Evolutionary conservation across 2,888 invertebrate genomes (phyloP), one percentile per base, ranked within the genome.

Genomic region (Meteorus colon): DNA sequence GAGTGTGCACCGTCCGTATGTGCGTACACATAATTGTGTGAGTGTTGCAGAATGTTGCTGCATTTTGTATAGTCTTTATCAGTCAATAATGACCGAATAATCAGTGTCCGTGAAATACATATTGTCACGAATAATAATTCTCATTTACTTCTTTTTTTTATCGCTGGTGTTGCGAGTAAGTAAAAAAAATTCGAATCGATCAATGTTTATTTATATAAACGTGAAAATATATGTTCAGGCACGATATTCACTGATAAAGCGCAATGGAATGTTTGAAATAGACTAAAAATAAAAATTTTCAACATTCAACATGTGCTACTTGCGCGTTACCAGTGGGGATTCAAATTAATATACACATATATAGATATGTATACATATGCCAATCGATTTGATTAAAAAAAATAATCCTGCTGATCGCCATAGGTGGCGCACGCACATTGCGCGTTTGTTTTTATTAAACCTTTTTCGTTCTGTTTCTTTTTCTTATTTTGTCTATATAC

Each of bases 81-180:
- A 83, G 82, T 83, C 83, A 84, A 84, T 83, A 82, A 82, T 81
- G 80, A 79, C 78, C 79, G 78, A 79, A 79, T 78, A 81, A 55
- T 79, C 81, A 81, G 80, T 70, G 65, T 69, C 74, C 68, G 67
- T 76, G 19, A 55, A 55, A 55, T 24, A 73, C 29, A 51, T 60
- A 67, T 41, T 55, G 29, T 55, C 73, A 55, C 55, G 37, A 66
- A 59, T 70, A 55, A 70, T 24, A 70, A 70, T 70, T 70, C 51
- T 12, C 37, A 59, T 70, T 70, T 10, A 59, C n/a, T 59, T 59
- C 59, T 37, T 70, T 19, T 5, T 55, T 8, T 55, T 55, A 55
- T 55, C 48, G n/a, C 2, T 16, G 14, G 0, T n/a, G 48, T n/a
- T n/a, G 48, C 16, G 6, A 10, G 48, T 16, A 48, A 48, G 4